Evolutionary conservation across 2,888 invertebrate genomes (phyloP).

Genomic region (Rosalia funebris): DNA sequence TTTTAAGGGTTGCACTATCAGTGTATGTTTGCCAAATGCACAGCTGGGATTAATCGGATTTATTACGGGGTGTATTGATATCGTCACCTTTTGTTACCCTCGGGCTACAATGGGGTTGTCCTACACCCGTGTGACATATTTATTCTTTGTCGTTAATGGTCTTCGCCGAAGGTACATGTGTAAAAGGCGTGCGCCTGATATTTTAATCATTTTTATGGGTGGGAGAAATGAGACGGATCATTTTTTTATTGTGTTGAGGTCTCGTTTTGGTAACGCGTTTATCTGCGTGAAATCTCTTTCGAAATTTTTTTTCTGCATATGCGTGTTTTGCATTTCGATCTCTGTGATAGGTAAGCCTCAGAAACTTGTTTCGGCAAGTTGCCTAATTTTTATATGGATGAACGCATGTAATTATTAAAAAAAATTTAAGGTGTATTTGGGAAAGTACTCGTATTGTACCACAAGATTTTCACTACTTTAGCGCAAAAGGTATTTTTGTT

Average conservation of each 20-base stretch:
- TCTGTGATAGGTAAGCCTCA: no score
- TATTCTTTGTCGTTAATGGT: conserved; percentile 52
- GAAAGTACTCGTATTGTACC: no score
- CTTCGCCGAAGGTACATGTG: conserved; percentile 57
- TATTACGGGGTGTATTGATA: conserved; percentile 57
- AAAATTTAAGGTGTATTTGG: no score
- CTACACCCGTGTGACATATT: conserved; percentile 56
- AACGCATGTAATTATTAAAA: no score
- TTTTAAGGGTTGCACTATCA: conserved; percentile 50
- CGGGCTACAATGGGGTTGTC: conserved; percentile 44
- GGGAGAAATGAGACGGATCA: conserved; percentile 43
- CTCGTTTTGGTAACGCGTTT: conserved; percentile 12
- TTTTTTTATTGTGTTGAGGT: conserved; percentile 40
- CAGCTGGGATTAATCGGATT: conserved; percentile 64
- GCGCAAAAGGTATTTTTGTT: no score
- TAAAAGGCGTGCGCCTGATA: conserved; percentile 57
- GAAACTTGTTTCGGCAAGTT: no score
- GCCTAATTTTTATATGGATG: no score
- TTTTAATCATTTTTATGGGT: conserved; percentile 49
- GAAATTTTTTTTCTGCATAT: no score
- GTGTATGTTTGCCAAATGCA: conserved; percentile 62
- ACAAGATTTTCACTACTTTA: no score
- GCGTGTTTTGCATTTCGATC: no score
- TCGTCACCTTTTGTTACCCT: conserved; percentile 50
- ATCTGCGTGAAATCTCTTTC: neutral